Percentiles rank a stretch among this genome's conserved stretches.
Conservation (phyloP, 2,888 invertebrate species). For the Polylopha cassiicola region DNA sequence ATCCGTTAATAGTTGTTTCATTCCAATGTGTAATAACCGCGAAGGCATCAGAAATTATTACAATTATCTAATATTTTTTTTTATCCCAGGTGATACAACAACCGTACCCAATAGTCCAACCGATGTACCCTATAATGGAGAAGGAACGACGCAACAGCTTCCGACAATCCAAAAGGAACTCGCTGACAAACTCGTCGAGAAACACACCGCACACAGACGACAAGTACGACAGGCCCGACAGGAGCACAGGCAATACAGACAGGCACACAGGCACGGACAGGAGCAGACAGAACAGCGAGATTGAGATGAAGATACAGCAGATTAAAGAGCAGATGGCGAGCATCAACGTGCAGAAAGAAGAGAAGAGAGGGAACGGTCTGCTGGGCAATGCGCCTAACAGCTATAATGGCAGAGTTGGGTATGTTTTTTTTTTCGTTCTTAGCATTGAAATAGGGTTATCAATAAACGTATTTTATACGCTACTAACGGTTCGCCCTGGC, state of each 20-base stretch:
- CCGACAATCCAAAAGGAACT: slow-evolving; percentile 15
- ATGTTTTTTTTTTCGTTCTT: slow-evolving; percentile 19
- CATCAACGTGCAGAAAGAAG: slow-evolving; percentile 17
- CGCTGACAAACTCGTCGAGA: slow-evolving; percentile 30
- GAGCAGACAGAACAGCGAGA: slow-evolving; percentile 36
- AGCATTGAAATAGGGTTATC: background rate
- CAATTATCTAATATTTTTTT: background rate
- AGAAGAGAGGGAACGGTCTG: slow-evolving; percentile 51
- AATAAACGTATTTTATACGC: too few species aligned
- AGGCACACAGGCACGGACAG: background rate
- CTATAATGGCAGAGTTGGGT: slow-evolving; percentile 41
- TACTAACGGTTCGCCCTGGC: too few species aligned
- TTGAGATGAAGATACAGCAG: slow-evolving; percentile 52
- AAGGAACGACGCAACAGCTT: slow-evolving; percentile 30
- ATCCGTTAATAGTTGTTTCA: too few species aligned
- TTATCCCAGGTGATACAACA: slow-evolving; percentile 48
- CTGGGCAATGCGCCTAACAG: slow-evolving; percentile 52
- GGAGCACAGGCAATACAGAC: slow-evolving; percentile 1
- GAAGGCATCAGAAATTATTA: too few species aligned
- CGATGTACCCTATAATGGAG: slow-evolving; percentile 42
- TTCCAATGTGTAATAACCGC: too few species aligned
- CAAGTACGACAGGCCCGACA: too few species aligned
- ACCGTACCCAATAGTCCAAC: slow-evolving; percentile 50
- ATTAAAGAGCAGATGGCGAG: slow-evolving; percentile 24
- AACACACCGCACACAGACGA: slow-evolving; percentile 28